phyloP scores from a whole-genome alignment of 2,888 invertebrate species.

The Lamellibrachia columna region DNA sequence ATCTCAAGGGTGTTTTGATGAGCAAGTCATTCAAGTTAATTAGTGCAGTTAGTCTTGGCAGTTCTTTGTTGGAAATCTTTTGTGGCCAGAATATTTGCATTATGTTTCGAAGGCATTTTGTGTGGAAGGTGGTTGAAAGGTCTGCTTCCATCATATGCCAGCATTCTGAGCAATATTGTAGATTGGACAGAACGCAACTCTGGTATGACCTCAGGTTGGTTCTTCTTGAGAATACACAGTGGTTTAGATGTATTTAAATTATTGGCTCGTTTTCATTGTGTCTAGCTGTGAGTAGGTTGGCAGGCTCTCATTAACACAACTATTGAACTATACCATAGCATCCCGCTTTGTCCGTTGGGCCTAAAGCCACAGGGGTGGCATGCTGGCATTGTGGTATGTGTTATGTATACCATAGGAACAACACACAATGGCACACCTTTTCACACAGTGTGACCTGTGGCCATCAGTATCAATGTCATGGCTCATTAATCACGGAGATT shows the following conservation, averaged over 20 bases:
- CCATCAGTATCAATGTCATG: not conserved
- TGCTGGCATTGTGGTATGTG: not conserved
- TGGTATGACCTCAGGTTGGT: no score
- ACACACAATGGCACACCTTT: not conserved
- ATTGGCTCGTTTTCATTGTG: not conserved
- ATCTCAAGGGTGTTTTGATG: no score
- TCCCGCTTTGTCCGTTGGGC: not conserved
- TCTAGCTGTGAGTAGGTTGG: not conserved
- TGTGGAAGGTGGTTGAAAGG: no score
- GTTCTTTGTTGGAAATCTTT: no score
- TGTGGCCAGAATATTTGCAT: no score
- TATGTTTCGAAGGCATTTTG: no score
- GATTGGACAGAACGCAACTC: no score
- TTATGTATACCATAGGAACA: not conserved
- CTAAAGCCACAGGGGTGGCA: not conserved
- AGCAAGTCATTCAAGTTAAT: no score
- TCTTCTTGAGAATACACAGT: not conserved
- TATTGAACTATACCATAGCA: not conserved
- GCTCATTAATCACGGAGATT: not conserved
- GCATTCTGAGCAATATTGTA: no score
- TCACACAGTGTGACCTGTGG: not conserved
- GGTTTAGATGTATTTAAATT: not conserved
- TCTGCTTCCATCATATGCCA: no score
- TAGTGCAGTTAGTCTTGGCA: no score
- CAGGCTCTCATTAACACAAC: not conserved